Evolutionary conservation across 2,888 invertebrate species (phyloP).

Genomic region (Portevinia maculata): DNA sequence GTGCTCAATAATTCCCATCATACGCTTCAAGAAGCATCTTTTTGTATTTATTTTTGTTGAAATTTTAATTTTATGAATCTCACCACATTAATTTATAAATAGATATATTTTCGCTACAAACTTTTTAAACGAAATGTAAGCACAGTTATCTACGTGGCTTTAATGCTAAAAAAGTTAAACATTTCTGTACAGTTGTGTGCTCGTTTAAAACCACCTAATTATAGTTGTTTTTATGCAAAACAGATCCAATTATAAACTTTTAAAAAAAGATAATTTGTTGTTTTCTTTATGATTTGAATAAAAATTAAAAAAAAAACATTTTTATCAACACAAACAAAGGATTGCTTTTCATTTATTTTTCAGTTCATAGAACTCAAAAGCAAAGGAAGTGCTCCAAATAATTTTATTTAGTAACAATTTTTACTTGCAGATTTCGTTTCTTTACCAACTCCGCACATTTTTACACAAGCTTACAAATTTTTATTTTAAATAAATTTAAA

Average conservation of each 20-base stretch:
- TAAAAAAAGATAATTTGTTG: constrained; percentile 33
- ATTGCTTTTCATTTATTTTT: constrained; percentile 33
- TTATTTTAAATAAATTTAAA: constrained; percentile 7
- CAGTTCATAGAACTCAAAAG: too few species aligned
- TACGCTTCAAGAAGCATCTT: constrained; percentile 13
- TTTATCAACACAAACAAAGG: constrained; percentile 50
- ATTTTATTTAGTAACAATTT: constrained; percentile 3
- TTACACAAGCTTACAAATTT: constrained; percentile 7
- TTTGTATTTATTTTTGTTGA: neutral
- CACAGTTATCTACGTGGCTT: constrained; percentile 9
- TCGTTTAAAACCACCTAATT: constrained; percentile 29
- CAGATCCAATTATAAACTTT: constrained; percentile 41
- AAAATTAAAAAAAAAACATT: constrained; percentile 43
- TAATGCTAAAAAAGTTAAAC: constrained; percentile 2
- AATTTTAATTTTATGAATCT: constrained; percentile 41
- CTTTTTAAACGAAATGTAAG: constrained; percentile 1
- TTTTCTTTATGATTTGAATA: constrained; percentile 33
- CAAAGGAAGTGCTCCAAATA: too few species aligned
- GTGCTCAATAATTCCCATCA: neutral
- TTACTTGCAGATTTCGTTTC: neutral
- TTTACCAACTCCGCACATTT: constrained; percentile 6
- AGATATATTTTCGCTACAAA: constrained; percentile 14
- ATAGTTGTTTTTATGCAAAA: constrained; percentile 31
- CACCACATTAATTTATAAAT: constrained; percentile 27
- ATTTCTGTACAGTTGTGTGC: constrained; percentile 22